Conservation (phyloP, 92 coral and sea anemone genomes). For the Ricordea florida region DNA sequence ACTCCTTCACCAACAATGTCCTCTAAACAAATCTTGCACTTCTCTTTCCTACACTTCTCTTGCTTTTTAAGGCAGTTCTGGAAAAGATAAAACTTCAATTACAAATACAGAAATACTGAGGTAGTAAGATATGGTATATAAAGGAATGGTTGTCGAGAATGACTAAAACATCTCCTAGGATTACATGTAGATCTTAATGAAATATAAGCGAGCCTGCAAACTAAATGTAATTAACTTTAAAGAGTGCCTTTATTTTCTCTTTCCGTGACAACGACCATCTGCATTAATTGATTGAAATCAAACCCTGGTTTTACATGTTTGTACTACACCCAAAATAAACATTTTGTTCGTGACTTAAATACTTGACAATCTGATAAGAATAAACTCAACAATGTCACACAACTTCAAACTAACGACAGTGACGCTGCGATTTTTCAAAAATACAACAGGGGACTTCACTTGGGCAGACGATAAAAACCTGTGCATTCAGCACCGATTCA, state of each 20-base stretch:
- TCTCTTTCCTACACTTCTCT: neutral
- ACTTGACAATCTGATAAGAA: neutral
- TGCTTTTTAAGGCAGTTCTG: conserved; percentile 33
- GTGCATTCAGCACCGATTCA: neutral
- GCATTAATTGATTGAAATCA: neutral
- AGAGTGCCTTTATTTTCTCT: neutral
- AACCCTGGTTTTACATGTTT: neutral
- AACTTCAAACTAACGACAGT: neutral
- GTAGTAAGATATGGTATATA: neutral
- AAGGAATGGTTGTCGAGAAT: neutral
- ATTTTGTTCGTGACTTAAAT: neutral
- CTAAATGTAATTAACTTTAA: neutral
- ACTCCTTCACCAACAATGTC: conserved; percentile 31
- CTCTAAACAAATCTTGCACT: conserved; percentile 35
- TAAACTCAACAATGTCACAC: neutral
- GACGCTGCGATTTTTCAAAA: neutral
- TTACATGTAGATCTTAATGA: neutral
- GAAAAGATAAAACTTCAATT: neutral
- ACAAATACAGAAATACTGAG: neutral
- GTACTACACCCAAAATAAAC: neutral
- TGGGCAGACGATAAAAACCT: neutral
- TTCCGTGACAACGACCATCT: neutral
- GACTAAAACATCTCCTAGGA: conserved; percentile 2
- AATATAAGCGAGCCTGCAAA: neutral
- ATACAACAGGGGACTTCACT: neutral